These are phyloP conservation scores for Corythornis vintsioides DNA, from an alignment of 2,113 vertebrate species.

Conservation along the genomic window DNA sequence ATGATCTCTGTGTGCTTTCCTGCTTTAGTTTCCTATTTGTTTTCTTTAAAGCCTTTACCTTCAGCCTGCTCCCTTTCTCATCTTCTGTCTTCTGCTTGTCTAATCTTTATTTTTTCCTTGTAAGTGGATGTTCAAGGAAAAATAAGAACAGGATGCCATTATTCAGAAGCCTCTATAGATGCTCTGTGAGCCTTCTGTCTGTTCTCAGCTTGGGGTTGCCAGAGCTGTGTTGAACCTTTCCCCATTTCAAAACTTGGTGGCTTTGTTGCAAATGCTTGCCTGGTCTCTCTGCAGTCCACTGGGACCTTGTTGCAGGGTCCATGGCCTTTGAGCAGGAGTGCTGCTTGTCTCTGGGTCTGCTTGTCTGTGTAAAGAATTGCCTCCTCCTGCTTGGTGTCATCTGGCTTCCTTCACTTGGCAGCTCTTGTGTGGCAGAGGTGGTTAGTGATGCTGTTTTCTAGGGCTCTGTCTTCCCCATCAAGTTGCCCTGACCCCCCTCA, in stretches of 20 bases:
- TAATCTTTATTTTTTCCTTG: rapidly evolving
- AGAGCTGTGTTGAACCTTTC: background rate
- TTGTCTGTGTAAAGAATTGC: background rate
- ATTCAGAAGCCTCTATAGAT: background rate
- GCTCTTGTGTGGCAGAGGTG: background rate
- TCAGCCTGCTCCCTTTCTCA: background rate
- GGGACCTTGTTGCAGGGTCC: background rate
- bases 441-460: background rate
- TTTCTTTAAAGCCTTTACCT: background rate
- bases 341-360: background rate
- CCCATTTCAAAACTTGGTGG: background rate
- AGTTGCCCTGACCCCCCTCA: background rate
- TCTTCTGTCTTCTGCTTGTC: background rate
- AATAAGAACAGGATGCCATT: background rate
- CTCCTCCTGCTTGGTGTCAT: background rate
- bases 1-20: background rate
- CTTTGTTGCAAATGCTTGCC: background rate
- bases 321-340: background rate
- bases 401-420: background rate
- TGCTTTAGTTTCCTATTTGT: background rate
- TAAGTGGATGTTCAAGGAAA: background rate
- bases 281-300: background rate
- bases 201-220: background rate
- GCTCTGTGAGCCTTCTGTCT: background rate
- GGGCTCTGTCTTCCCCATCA: background rate